Evolutionary conservation across 1,140 invertebrate species (phyloP), one percentile per base, ranked within the genome.

Genomic region (Tenebrio molitor): DNA sequence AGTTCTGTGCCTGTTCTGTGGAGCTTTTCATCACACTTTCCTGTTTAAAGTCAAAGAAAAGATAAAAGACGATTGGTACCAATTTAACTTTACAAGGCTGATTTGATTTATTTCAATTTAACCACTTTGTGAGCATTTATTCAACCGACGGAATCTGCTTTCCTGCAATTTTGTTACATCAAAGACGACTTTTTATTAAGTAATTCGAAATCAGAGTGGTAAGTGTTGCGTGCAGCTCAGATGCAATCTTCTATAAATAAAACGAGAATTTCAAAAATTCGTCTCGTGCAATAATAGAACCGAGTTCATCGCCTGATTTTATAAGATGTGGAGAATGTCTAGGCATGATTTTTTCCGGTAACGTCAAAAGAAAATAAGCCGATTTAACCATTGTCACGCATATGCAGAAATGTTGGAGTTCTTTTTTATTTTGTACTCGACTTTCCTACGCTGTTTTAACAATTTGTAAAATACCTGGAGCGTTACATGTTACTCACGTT

Each of bases 31-130:
- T 29, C 8, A 4, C 8, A 4, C 25, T 29, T 39, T 39, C 5
- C n/a, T 5, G 12, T 39, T 7, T 39, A n/a, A 39, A 39, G 2
- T 39, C 3, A 2, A n/a, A 39, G 50, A 6, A 29, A 16, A 33
- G 21, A 25, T 58, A 12, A 25, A 12, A 29, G 23, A 58, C 25
- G 5, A 25, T 15, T 58, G 23, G 7, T 17, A 12, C 23, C 23
- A 58, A 58, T 58, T 58, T 58, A 25, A 15, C 15, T 64, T 19
- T 17, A 66, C 64, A 66, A 66, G 64, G 64, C 23, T 66, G 64
- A 44, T 21, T 66, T 66, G 64, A 66, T 66, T 66, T 66, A 42
- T 41, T 65, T 58, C 50, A 58, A 58, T 58, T 58, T 58, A 58
- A 23, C 50, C 23, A 29, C n/a, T 58, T 58, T 58, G 3, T 23